phyloP scores from a whole-genome alignment of 2,797 vertebrate genomes.

The Gallinago nigripennis region DNA sequence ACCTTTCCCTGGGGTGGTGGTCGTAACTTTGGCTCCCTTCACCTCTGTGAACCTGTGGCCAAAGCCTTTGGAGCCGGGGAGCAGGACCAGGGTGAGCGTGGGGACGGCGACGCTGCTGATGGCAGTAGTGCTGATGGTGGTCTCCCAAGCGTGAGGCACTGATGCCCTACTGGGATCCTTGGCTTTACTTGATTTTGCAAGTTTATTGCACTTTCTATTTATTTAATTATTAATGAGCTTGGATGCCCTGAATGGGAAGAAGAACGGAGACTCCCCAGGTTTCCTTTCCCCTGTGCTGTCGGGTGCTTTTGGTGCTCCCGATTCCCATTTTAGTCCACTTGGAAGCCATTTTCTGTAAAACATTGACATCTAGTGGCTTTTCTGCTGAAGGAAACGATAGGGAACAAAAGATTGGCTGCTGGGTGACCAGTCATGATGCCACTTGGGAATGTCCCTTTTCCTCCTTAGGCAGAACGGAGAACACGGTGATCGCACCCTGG shows the following conservation, averaged over 20 bases:
- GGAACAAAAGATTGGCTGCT: background rate
- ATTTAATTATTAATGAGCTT: background rate
- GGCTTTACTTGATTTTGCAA: background rate
- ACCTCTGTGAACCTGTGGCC: background rate
- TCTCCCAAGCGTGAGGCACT: accelerated
- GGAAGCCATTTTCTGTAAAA: conserved; percentile 63
- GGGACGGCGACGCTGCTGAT: accelerated
- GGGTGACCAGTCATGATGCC: background rate
- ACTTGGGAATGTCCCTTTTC: background rate
- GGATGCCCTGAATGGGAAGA: background rate
- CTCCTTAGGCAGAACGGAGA: accelerated
- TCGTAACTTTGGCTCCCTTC: accelerated
- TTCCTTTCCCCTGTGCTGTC: background rate
- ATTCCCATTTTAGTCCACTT: background rate
- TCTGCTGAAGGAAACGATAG: background rate
- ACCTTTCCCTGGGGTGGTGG: accelerated
- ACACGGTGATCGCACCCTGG: accelerated
- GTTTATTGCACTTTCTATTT: background rate
- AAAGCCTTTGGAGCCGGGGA: background rate
- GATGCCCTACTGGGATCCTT: background rate
- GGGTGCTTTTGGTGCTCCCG: background rate
- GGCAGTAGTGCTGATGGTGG: background rate
- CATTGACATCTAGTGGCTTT: conserved; percentile 80
- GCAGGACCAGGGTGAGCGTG: background rate
- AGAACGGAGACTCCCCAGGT: background rate